phyloP scores from a whole-genome alignment of 2,888 invertebrate genomes.

The Bembecia ichneumoniformis region DNA sequence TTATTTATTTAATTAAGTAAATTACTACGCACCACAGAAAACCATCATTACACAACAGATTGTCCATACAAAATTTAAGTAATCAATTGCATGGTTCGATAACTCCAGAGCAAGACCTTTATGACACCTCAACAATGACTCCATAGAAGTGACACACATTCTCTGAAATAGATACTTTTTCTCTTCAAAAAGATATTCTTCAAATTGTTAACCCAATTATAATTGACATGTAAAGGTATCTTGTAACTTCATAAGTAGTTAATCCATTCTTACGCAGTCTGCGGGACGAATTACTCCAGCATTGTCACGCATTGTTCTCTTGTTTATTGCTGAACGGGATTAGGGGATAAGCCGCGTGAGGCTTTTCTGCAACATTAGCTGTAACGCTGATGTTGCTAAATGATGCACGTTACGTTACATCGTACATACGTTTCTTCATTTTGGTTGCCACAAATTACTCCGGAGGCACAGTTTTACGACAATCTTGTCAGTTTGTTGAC shows the following conservation, averaged over 20 bases:
- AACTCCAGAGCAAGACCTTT: too few species aligned
- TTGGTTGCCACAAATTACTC: neutral
- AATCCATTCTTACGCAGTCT: slow-evolving; percentile 26
- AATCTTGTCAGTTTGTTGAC: slow-evolving; percentile 15
- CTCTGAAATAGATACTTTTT: too few species aligned
- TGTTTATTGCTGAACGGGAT: slow-evolving; percentile 51
- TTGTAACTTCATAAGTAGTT: slow-evolving; percentile 14
- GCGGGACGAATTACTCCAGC: slow-evolving; percentile 21
- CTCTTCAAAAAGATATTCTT: too few species aligned
- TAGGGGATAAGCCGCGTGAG: slow-evolving; percentile 46
- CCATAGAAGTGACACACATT: too few species aligned
- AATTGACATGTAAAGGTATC: neutral
- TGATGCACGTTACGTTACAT: slow-evolving; percentile 32
- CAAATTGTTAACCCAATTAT: neutral
- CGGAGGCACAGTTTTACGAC: neutral
- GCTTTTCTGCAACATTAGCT: slow-evolving; percentile 52
- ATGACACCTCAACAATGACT: too few species aligned
- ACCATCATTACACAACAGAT: too few species aligned
- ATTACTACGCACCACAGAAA: too few species aligned
- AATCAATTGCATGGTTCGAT: too few species aligned
- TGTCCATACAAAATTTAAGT: too few species aligned
- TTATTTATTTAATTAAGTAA: too few species aligned
- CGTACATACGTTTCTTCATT: too few species aligned
- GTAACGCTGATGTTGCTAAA: slow-evolving; percentile 37
- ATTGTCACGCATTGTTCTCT: slow-evolving; percentile 17